These are phyloP conservation scores for Armadillidium nasatum DNA, from an alignment of 1,140 invertebrate genomes.

Conservation along the genomic window DNA sequence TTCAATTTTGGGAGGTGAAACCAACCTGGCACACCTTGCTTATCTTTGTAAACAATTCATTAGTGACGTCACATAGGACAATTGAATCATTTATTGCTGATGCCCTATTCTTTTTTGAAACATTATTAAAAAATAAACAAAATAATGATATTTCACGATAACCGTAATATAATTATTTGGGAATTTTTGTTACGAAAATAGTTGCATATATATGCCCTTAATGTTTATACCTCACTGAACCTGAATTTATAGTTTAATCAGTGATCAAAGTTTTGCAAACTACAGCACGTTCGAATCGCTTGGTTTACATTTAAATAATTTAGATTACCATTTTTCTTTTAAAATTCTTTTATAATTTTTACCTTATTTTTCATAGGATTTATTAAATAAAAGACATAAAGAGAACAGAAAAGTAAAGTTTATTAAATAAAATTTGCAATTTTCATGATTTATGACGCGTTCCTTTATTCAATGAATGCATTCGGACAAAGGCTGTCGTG, in stretches of 20 bases:
- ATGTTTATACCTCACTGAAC: constrained; percentile 1
- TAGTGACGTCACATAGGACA: neutral
- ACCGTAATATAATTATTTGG: neutral
- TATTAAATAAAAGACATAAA: no score
- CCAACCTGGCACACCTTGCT: constrained; percentile 8
- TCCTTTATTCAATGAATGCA: neutral
- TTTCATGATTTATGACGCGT: neutral
- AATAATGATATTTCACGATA: neutral
- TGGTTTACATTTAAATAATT: neutral
- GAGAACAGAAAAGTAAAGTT: no score
- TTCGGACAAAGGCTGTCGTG: constrained; percentile 8
- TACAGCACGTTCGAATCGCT: neutral
- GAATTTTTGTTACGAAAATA: no score
- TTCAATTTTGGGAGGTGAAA: neutral
- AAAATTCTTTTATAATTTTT: no score
- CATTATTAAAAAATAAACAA: no score
- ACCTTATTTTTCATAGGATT: no score
- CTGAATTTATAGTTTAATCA: constrained; percentile 7
- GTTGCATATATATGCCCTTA: neutral
- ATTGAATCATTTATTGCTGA: neutral
- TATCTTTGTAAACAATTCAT: constrained; percentile 11
- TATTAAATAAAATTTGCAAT: no score
- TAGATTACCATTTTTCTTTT: no score
- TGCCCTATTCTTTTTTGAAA: no score
- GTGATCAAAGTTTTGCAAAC: constrained; percentile 10